Evolutionary conservation across 2,888 invertebrate species (phyloP).

Genomic region (Phlogophora meticulosa): DNA sequence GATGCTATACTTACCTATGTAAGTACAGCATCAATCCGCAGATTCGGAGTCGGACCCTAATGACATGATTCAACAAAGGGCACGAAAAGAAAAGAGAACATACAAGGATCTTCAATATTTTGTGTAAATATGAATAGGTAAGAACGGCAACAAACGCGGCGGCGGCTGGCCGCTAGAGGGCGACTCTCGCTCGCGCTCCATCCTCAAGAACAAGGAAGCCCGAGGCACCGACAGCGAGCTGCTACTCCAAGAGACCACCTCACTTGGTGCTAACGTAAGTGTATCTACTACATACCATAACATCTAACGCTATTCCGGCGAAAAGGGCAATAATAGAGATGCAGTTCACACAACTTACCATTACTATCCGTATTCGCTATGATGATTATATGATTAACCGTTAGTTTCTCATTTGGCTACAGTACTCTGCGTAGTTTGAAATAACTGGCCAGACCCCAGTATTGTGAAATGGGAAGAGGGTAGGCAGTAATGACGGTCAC

Average conservation of each 20-base stretch:
- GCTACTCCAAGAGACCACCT: slow-evolving; percentile 87
- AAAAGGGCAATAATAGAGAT: background rate
- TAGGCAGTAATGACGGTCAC: background rate
- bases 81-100: too few relatives aligned
- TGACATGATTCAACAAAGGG: too few relatives aligned
- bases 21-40: too few relatives aligned
- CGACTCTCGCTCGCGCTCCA: slow-evolving; percentile 88
- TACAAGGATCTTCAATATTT: background rate
- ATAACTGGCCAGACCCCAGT: too few relatives aligned
- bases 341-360: background rate
- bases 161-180: slow-evolving; percentile 85
- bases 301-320: background rate
- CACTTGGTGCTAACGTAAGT: slow-evolving; percentile 88
- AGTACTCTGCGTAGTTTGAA: background rate
- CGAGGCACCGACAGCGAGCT: slow-evolving; percentile 90
- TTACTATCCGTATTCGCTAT: background rate
- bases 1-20: too few relatives aligned
- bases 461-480: background rate
- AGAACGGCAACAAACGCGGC: slow-evolving; percentile 87
- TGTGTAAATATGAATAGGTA: slow-evolving; percentile 76
- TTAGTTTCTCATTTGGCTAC: background rate
- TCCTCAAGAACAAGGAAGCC: slow-evolving; percentile 89
- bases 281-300: too few relatives aligned
- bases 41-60: too few relatives aligned
- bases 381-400: too few relatives aligned